Conservation (phyloP, 1,140 invertebrate genomes). For the Panagrolaimus sp. region DNA sequence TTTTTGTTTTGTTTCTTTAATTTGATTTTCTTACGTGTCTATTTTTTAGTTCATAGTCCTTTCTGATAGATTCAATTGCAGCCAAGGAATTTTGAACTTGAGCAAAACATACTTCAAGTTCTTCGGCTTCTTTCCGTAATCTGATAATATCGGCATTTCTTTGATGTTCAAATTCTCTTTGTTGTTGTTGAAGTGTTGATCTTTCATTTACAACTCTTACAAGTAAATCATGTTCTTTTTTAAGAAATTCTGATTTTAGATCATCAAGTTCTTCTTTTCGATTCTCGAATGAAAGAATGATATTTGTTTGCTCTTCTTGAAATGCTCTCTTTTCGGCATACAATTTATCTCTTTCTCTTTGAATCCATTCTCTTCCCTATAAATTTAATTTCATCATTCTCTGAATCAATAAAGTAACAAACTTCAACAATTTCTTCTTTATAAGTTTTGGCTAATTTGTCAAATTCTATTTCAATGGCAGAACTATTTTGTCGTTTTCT, state of each 20-base stretch:
- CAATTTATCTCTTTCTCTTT: slow-evolving; percentile 32
- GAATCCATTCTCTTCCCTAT: slow-evolving; percentile 38
- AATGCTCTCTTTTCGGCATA: slow-evolving; percentile 35
- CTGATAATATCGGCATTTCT: slow-evolving; percentile 43
- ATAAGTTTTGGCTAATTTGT: slow-evolving; percentile 32
- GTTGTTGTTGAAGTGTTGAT: slow-evolving; percentile 31
- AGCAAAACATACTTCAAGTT: slow-evolving; percentile 16
- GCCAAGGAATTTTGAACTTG: slow-evolving; percentile 36
- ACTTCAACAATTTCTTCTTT: slow-evolving; percentile 34
- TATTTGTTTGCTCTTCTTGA: slow-evolving; percentile 41
- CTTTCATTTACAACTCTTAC: slow-evolving; percentile 42
- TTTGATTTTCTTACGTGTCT: slow-evolving; percentile 1
- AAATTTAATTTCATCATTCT: slow-evolving; percentile 10
- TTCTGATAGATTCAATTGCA: slow-evolving; percentile 1
- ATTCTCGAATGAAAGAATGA: slow-evolving; percentile 37
- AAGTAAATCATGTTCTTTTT: slow-evolving; percentile 44
- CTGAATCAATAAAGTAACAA: background rate
- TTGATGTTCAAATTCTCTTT: slow-evolving; percentile 37
- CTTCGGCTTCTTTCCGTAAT: slow-evolving; percentile 34
- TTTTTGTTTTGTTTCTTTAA: background rate
- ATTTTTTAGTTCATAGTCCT: slow-evolving; percentile 12
- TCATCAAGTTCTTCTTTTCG: slow-evolving; percentile 41
- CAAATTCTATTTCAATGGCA: slow-evolving; percentile 35
- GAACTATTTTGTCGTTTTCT: slow-evolving; percentile 20
- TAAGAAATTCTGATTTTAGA: slow-evolving; percentile 38